Conservation (phyloP, 2,113 vertebrate genomes). For the Xyliphius kryptos region DNA sequence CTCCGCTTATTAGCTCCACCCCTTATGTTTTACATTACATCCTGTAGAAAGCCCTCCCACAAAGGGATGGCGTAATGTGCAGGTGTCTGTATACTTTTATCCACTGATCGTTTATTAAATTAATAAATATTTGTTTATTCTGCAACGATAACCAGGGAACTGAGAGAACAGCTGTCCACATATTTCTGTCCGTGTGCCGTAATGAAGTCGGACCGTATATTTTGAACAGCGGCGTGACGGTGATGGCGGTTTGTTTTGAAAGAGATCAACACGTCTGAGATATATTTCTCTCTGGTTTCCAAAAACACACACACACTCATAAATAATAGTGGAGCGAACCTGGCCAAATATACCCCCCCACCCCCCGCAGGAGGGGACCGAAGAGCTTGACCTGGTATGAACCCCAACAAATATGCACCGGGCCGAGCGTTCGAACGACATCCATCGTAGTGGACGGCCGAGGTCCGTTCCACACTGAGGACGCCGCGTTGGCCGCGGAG, state of each 20-base stretch:
- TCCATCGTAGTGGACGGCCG: slow-evolving; percentile 7
- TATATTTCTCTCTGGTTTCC: slow-evolving; percentile 14
- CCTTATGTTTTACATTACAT: too few relatives aligned
- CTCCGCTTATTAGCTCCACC: too few relatives aligned
- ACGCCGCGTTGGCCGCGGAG: slow-evolving; percentile 16
- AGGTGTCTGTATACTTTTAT: too few relatives aligned
- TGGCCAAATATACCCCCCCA: slow-evolving; percentile 13
- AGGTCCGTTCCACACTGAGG: slow-evolving; percentile 19
- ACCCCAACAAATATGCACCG: slow-evolving; percentile 6
- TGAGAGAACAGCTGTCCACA: too few relatives aligned
- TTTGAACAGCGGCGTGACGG: too few relatives aligned
- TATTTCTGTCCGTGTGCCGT: too few relatives aligned
- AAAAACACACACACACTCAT: slow-evolving; percentile 13
- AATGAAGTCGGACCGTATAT: too few relatives aligned
- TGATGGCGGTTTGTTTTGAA: slow-evolving; percentile 3
- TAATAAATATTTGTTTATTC: too few relatives aligned
- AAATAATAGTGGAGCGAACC: slow-evolving; percentile 10
- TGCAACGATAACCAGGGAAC: too few relatives aligned
- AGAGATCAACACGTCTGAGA: slow-evolving; percentile 5
- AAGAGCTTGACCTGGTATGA: slow-evolving; percentile 13
- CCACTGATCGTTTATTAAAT: too few relatives aligned
- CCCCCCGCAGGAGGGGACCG: not conserved
- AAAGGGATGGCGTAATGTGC: too few relatives aligned
- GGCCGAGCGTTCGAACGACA: slow-evolving; percentile 14
- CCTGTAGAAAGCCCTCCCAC: too few relatives aligned